phyloP scores from a whole-genome alignment of 2,797 vertebrate genomes.

The Apodemus agrarius region DNA sequence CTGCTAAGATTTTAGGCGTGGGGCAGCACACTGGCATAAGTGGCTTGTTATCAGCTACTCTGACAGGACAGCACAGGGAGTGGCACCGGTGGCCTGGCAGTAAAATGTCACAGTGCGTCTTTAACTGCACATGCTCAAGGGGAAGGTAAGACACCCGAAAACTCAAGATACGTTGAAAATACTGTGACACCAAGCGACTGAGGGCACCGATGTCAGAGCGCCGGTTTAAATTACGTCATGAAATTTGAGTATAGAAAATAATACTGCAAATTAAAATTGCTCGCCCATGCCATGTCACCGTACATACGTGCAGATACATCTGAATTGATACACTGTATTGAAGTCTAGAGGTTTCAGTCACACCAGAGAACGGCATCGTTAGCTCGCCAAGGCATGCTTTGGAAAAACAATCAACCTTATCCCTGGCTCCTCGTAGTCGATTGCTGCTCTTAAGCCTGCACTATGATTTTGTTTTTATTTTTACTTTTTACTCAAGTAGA shows the following conservation, averaged over 20 bases:
- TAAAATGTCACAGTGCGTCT: neutral
- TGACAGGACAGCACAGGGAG: neutral
- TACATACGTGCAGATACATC: neutral
- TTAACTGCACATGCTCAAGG: neutral
- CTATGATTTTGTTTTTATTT: neutral
- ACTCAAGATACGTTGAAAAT: neutral
- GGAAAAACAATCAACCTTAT: neutral
- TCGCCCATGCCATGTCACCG: neutral
- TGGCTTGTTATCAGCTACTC: neutral
- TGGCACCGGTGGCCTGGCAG: neutral
- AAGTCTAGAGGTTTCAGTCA: neutral
- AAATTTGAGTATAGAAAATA: conserved; percentile 2
- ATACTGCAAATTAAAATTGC: neutral
- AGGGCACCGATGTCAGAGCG: neutral
- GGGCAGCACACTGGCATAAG: neutral
- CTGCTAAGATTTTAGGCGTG: neutral
- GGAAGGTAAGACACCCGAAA: neutral
- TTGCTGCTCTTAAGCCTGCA: neutral
- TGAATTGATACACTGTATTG: neutral
- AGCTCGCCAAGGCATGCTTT: neutral
- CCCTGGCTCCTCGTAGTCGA: neutral
- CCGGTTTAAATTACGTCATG: neutral
- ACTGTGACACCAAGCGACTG: neutral
- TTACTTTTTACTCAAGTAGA: conserved; percentile 14
- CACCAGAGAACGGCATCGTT: neutral